phyloP scores from a whole-genome alignment of 1,140 invertebrate genomes.

The Bombus confusus region DNA sequence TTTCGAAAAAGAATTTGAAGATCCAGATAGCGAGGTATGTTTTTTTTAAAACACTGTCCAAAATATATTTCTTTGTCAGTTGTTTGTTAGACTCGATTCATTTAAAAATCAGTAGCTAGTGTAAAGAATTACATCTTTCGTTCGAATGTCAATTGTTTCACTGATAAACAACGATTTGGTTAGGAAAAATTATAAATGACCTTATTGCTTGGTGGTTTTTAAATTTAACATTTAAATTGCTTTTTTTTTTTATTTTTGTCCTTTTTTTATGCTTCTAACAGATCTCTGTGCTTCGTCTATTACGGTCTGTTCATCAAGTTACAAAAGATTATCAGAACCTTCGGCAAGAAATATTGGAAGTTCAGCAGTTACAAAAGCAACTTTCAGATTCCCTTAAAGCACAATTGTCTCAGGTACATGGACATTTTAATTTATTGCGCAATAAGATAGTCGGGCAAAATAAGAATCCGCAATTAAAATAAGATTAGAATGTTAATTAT shows the following conservation, averaged over 20 bases:
- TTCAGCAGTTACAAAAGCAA: constrained; percentile 84
- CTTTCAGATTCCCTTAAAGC: constrained; percentile 82
- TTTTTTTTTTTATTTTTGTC: constrained; percentile 50
- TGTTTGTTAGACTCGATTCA: background rate
- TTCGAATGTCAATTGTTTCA: background rate
- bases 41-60: background rate
- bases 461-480: constrained; percentile 74
- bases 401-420: constrained; percentile 80
- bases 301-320: constrained; percentile 84
- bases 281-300: constrained; percentile 83
- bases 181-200: background rate
- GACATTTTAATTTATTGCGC: constrained; percentile 78
- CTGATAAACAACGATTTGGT: background rate
- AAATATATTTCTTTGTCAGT: background rate
- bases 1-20: constrained; percentile 80
- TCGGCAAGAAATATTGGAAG: constrained; percentile 84
- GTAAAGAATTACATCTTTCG: background rate
- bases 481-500: constrained; percentile 50
- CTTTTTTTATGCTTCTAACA: constrained; percentile 61
- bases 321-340: constrained; percentile 84
- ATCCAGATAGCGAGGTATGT: constrained; percentile 77
- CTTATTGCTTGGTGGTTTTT: background rate
- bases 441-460: constrained; percentile 76
- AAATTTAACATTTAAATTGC: background rate
- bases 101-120: background rate